phyloP scores from a whole-genome alignment of 2,797 vertebrate genomes.

The Paguma larvata region DNA sequence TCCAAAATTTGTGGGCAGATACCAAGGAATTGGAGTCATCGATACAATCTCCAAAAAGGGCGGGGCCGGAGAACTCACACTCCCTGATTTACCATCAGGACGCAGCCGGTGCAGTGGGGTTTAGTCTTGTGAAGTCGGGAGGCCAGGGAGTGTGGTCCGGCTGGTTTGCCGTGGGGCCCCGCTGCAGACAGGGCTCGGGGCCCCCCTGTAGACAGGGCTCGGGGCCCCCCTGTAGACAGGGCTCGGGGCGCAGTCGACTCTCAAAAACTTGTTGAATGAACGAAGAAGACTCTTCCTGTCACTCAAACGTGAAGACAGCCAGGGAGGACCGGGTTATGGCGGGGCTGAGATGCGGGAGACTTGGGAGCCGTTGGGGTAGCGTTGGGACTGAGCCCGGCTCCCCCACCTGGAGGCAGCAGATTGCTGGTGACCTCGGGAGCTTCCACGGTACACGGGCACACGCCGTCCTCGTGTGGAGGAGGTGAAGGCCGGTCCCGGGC shows the following conservation, averaged over 20 bases:
- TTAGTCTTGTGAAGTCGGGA: rapidly evolving
- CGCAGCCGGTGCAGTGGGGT: rapidly evolving
- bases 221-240: background rate
- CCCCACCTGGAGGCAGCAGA: background rate
- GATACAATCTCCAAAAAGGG: background rate
- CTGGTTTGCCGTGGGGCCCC: too few relatives aligned
- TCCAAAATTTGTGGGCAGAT: background rate
- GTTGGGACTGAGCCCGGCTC: background rate
- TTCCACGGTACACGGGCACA: background rate
- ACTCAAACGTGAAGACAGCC: background rate
- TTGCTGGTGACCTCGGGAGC: background rate
- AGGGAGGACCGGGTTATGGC: background rate
- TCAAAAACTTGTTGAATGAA: background rate
- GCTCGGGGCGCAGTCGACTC: background rate
- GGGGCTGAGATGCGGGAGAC: background rate
- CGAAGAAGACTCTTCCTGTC: background rate
- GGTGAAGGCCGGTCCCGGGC: rapidly evolving
- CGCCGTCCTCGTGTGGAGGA: background rate
- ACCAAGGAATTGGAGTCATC: background rate
- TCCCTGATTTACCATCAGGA: background rate
- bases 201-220: background rate
- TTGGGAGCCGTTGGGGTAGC: background rate
- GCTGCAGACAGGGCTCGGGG: background rate
- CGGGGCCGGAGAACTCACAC: background rate
- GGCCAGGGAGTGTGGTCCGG: background rate